These are phyloP conservation scores for Argya squamiceps DNA, from an alignment of 2,797 vertebrate genomes.

Conservation along the genomic window DNA sequence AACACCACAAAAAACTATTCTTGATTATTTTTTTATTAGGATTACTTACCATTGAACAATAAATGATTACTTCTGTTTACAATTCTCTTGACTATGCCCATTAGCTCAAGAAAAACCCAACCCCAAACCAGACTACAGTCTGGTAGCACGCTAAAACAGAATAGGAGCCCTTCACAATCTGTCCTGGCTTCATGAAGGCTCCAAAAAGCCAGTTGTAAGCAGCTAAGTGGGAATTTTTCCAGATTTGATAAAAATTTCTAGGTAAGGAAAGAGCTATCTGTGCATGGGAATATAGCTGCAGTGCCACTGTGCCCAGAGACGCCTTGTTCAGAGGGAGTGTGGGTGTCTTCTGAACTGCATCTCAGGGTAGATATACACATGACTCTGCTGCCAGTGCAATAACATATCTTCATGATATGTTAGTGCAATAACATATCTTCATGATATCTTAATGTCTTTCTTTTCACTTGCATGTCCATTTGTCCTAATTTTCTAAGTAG, in stretches of 20 bases:
- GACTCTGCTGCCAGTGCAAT: background rate
- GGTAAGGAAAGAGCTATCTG: background rate
- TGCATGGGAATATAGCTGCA: background rate
- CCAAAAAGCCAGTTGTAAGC: background rate
- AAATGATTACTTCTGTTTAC: background rate
- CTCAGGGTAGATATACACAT: background rate
- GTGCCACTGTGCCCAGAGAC: background rate
- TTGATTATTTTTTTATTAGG: background rate
- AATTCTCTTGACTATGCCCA: background rate
- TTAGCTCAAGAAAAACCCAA: background rate
- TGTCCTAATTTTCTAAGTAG: background rate
- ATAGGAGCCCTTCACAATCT: background rate
- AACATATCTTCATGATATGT: background rate
- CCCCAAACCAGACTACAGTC: background rate
- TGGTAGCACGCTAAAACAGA: background rate
- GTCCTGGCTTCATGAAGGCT: background rate
- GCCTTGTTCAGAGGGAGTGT: background rate
- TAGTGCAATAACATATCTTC: background rate
- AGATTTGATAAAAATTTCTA: background rate
- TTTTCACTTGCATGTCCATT: background rate
- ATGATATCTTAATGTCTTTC: no score
- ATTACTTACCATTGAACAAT: background rate
- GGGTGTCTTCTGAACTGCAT: background rate
- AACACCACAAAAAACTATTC: background rate
- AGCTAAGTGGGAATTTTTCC: background rate